These are phyloP conservation scores for Adelognathus sp. DNA, from an alignment of 2,888 invertebrate species.

Conservation along the genomic window DNA sequence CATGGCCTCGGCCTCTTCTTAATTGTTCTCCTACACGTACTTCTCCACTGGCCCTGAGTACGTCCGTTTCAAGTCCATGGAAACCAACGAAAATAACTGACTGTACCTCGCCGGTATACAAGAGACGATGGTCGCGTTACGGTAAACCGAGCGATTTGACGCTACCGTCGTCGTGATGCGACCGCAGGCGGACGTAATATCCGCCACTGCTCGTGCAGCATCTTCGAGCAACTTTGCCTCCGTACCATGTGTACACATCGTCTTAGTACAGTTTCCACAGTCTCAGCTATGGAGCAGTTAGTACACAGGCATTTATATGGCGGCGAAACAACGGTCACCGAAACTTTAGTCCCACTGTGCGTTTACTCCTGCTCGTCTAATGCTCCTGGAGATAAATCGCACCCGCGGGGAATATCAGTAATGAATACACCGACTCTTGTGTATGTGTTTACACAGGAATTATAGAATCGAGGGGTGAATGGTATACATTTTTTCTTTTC, in stretches of 20 bases:
- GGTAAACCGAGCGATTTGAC: constrained; percentile 77
- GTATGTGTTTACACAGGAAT: neutral
- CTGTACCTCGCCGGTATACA: constrained; percentile 55
- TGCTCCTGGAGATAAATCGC: neutral
- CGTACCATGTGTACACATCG: neutral
- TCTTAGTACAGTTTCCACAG: constrained; percentile 12
- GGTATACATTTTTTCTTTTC: neutral
- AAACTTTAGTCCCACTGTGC: constrained; percentile 23
- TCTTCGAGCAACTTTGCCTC: constrained; percentile 14
- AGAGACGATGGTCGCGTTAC: constrained; percentile 75
- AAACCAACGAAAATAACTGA: neutral
- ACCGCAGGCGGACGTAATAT: constrained; percentile 68
- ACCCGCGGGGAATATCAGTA: constrained; percentile 11
- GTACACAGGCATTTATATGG: neutral
- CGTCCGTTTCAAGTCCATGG: constrained; percentile 20
- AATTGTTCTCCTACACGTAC: constrained; percentile 35
- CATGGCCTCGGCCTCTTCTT: constrained; percentile 23
- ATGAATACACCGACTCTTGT: neutral
- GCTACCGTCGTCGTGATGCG: constrained; percentile 60
- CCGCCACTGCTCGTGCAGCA: constrained; percentile 48
- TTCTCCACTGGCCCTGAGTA: constrained; percentile 33
- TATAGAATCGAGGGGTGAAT: neutral
- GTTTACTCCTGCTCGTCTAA: constrained; percentile 16
- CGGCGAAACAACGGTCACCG: constrained; percentile 14
- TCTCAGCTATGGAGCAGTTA: constrained; percentile 9